A percentile compares a stretch with the other conserved stretches of the same genome.
phyloP scores from a whole-genome alignment of 2,888 invertebrate genomes.

The Leptopilina syphax region DNA sequence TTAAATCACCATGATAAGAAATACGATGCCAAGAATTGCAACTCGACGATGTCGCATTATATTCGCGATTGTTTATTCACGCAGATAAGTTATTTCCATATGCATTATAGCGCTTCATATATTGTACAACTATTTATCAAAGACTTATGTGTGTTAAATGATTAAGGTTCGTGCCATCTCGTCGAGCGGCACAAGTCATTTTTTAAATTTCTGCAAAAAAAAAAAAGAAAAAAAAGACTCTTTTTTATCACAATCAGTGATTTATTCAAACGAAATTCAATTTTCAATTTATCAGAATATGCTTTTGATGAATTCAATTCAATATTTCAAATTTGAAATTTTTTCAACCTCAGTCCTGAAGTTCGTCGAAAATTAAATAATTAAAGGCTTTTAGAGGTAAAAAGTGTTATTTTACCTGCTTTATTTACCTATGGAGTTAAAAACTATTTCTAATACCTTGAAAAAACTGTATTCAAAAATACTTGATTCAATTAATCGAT shows the following conservation, averaged over 20 bases:
- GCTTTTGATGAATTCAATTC: too few species aligned
- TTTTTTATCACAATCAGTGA: not conserved
- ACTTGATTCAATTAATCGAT: too few species aligned
- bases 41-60: constrained; percentile 22
- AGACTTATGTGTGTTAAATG: not conserved
- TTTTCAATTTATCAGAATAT: too few species aligned
- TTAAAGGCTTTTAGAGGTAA: too few species aligned
- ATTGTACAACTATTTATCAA: constrained; percentile 20
- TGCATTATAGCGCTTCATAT: not conserved
- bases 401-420: too few species aligned
- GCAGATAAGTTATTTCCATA: constrained; percentile 12
- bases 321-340: too few species aligned
- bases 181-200: not conserved
- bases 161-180: not conserved
- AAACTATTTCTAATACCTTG: too few species aligned
- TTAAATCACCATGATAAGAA: constrained; percentile 53
- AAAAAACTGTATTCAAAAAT: too few species aligned
- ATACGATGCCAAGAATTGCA: constrained; percentile 28
- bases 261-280: not conserved
- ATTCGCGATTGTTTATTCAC: not conserved
- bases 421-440: too few species aligned
- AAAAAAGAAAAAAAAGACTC: not conserved
- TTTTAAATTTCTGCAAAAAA: not conserved
- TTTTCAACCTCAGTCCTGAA: too few species aligned
- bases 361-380: too few species aligned